Evolutionary conservation across 2,113 vertebrate genomes (phyloP), one percentile per base, ranked within the genome.

Genomic region (Eptesicus fuscus): DNA sequence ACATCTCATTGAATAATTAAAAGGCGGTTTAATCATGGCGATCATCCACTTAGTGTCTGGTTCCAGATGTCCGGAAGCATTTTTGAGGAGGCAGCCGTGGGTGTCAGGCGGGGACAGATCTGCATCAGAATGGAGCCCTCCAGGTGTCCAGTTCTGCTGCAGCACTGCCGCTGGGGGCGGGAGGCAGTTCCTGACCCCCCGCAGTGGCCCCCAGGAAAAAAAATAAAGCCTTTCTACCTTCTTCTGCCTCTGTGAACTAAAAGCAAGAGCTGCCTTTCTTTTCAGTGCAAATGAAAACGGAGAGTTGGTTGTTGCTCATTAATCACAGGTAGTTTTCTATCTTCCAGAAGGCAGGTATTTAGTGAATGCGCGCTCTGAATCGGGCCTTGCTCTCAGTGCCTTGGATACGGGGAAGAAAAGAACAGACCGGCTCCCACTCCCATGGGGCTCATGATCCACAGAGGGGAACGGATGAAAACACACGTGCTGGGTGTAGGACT

Each of bases 1-100:
- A 96, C 93, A 91, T 93, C 69, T 90, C 88, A 78, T 87, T 85
- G 95, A 92, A 94, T 94, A 97, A 96, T 95, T 96, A 73, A 96
- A 96, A 82, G 69, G 76, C 88, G 28, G 18, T 93, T 97, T 82
- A 95, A 97, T 97, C 92, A 94, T 32, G 85, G 88, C 8, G 28
- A 94, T 95, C 95, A 95, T 92, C 96, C 94, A 92, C 92, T 97
- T 93, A 89, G 90, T 37, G 79, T 96, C 90, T 97, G 71, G 73
- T 79, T 94, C 84, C 63, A 47, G 42, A 90, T 86, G 53, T 0
- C 1, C 56, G 85, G 82, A 97, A 92, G 79, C 84, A 30, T 9
- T 47, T 78, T 44, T 47, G 59, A 71, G 49, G 63, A 73, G 25
- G 44, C 65, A 67, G 69, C 61, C 18, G 0, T 12, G 69, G 44